phyloP scores from a whole-genome alignment of 2,888 invertebrate species.

The Campopleginae sp. region DNA sequence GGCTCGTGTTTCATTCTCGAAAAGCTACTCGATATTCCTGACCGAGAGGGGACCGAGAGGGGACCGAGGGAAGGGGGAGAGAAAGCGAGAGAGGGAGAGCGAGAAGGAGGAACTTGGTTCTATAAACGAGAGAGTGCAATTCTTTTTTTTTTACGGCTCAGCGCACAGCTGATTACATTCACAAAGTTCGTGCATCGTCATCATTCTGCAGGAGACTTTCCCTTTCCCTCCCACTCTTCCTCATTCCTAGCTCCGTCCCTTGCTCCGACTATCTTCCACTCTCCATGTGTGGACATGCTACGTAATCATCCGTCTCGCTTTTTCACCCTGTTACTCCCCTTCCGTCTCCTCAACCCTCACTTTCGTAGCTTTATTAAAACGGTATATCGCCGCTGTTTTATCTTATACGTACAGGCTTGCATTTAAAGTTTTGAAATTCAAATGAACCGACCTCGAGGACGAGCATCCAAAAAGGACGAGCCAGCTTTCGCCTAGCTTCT shows the following conservation, averaged over 20 bases:
- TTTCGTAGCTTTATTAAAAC: slow-evolving; percentile 79
- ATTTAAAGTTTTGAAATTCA: slow-evolving; percentile 80
- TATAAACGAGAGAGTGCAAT: slow-evolving; percentile 38
- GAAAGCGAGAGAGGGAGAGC: neutral
- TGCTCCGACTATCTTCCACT: slow-evolving; percentile 50
- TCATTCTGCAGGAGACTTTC: slow-evolving; percentile 21
- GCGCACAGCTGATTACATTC: slow-evolving; percentile 68
- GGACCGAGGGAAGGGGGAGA: neutral
- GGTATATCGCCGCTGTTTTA: slow-evolving; percentile 78
- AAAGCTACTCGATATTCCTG: slow-evolving; percentile 64
- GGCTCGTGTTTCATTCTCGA: slow-evolving; percentile 32
- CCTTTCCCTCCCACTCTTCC: slow-evolving; percentile 42
- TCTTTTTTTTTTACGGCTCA: slow-evolving; percentile 59
- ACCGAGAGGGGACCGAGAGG: slow-evolving; percentile 32
- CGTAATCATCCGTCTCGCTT: slow-evolving; percentile 61
- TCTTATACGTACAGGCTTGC: slow-evolving; percentile 79
- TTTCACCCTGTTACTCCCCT: slow-evolving; percentile 54
- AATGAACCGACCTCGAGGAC: slow-evolving; percentile 72
- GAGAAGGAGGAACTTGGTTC: slow-evolving; percentile 7
- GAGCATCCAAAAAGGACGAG: slow-evolving; percentile 33
- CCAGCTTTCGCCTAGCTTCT: slow-evolving; percentile 37
- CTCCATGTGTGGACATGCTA: slow-evolving; percentile 48
- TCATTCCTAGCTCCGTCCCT: slow-evolving; percentile 23
- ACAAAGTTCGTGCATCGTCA: slow-evolving; percentile 67
- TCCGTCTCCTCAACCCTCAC: slow-evolving; percentile 5